Base-by-base conservation (phyloP, 2,113 vertebrate species). In the Ginglymostoma cirratum region DNA sequence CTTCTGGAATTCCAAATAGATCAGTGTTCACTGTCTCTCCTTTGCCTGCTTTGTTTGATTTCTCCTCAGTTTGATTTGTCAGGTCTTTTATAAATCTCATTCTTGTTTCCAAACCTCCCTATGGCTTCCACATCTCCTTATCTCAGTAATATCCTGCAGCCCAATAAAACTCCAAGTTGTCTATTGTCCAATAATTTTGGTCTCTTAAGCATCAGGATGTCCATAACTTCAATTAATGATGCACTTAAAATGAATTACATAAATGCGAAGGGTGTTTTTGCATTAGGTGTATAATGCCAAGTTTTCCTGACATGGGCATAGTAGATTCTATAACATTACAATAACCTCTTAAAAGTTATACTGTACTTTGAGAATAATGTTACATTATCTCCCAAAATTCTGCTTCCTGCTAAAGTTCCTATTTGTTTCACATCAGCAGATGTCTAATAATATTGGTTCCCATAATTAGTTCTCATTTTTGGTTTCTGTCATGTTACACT, bases 401-500 rank as follows among this genome's bases (percentile, higher is more conserved):
- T 38, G 30, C 61, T 93, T 65, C 30, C 21, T 23, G 61, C 34
- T 67, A 65, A 10, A 23, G 10, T 8, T 21, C 61, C 34, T 65
- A 65, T 34, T 42, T 7, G 15, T 93, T 67, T 66, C 89, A 19
- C 66, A 66, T 23, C 55, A 66, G 89, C 61, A 93, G n/a, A 21
- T 42, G 7, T 38, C 34, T 17, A 93, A 21, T 93, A 19, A 45
- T 21, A 66, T 65, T 38, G 89, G 21, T 93, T 83, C 55, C 61
- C 19, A 93, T 61, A 66, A 38, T 61, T 21, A 21, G 61, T 66
- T 66, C 61, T 42, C 34, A 66, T 93, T 66, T 93, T 93, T 93
- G 89, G 89, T 93, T 93, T 67, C n/a, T 61, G 61, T 93, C 61
- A 93, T 38, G 15, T 93, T 93, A 34, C 89, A 38, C 34, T 66